phyloP scores from a whole-genome alignment of 2,113 vertebrate species.

The Porphyrio hochstetteri region DNA sequence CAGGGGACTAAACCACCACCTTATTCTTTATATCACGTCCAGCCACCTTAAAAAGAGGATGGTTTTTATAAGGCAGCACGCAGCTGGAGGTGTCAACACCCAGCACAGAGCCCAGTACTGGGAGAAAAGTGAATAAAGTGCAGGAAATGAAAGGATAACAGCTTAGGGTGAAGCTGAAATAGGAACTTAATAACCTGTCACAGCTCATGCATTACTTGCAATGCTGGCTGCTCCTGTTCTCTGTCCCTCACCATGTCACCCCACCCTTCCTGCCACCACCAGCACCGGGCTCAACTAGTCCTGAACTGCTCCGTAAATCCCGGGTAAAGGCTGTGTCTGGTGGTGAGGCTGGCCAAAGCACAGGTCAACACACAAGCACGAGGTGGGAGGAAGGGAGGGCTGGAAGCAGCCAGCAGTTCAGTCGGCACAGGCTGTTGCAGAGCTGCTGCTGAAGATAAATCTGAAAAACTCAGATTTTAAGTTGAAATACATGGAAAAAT shows the following conservation, averaged over 20 bases:
- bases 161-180: not conserved
- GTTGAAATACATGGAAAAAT: not conserved
- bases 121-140: not conserved
- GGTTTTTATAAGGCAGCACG: not conserved
- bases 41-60: not conserved
- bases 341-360: not conserved
- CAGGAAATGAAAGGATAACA: not conserved
- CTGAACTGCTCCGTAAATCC: not conserved
- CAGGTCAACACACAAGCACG: fast-evolving
- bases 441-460: not conserved
- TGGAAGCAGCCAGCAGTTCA: not conserved
- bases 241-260: not conserved
- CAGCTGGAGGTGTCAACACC: not conserved
- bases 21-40: not conserved
- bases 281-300: not conserved
- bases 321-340: fast-evolving
- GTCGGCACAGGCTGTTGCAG: not conserved
- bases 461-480: not conserved
- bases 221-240: not conserved
- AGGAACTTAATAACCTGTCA: not conserved
- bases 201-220: not conserved
- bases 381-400: not conserved
- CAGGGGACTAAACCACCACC: not conserved
- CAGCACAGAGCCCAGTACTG: not conserved
- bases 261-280: not conserved